Evolutionary conservation across 2,113 vertebrate genomes (phyloP).

Genomic region (Nothoprocta pentlandii): DNA sequence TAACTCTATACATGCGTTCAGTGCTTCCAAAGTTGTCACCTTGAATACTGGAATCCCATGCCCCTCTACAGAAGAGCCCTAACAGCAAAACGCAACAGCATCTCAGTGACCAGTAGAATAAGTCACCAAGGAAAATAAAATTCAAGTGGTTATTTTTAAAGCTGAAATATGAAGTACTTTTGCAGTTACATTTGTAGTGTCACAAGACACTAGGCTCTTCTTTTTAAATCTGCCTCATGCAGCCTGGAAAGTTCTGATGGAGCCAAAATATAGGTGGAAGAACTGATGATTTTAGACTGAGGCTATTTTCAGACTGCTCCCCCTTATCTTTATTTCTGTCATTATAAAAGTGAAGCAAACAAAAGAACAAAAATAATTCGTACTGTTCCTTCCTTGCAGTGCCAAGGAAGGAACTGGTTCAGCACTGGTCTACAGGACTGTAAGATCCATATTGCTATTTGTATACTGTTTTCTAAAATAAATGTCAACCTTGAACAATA

Average conservation of each 20-base stretch:
- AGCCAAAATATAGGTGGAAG: background rate
- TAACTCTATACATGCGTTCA: background rate
- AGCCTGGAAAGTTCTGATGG: background rate
- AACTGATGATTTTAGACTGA: background rate
- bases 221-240: background rate
- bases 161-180: background rate
- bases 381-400: background rate
- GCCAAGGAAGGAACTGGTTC: background rate
- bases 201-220: background rate
- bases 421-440: background rate
- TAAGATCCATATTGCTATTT: background rate
- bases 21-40: background rate
- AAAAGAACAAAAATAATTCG: background rate
- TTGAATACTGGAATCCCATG: conserved; percentile 7
- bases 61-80: conserved; percentile 3
- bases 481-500: background rate
- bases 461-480: background rate
- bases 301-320: background rate
- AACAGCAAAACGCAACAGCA: background rate
- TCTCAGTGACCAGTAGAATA: background rate
- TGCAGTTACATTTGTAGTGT: background rate
- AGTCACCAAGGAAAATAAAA: background rate
- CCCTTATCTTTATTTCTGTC: background rate
- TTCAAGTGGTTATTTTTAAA: background rate
- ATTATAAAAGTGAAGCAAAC: background rate